phyloP scores from a whole-genome alignment of 2,888 invertebrate genomes.

The Noctua comes region DNA sequence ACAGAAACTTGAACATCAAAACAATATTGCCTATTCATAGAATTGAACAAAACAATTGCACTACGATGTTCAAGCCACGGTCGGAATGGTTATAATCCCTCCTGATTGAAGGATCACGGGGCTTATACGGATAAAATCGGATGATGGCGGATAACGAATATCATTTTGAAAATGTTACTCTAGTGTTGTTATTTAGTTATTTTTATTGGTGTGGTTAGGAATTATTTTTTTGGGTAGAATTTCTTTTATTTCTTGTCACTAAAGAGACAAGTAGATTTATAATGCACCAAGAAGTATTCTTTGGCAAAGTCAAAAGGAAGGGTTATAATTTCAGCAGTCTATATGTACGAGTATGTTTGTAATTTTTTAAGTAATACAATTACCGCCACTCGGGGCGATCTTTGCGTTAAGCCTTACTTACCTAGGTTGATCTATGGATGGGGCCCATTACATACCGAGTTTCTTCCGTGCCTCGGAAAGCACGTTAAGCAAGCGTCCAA shows the following conservation, averaged over 20 bases:
- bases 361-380: not conserved
- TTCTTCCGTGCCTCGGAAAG: too few relatives aligned
- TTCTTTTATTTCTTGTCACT: not conserved
- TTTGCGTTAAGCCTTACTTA: too few relatives aligned
- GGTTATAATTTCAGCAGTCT: not conserved
- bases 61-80: slow-evolving; percentile 50
- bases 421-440: too few relatives aligned
- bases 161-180: slow-evolving; percentile 67
- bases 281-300: too few relatives aligned
- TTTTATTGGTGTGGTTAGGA: slow-evolving; percentile 26
- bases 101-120: slow-evolving; percentile 75
- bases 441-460: too few relatives aligned
- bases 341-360: not conserved
- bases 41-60: slow-evolving; percentile 60
- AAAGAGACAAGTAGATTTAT: not conserved
- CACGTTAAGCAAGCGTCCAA: too few relatives aligned
- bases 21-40: slow-evolving; percentile 43
- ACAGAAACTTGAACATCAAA: slow-evolving; percentile 12
- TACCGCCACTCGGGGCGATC: too few relatives aligned
- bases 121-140: slow-evolving; percentile 74
- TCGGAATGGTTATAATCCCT: slow-evolving; percentile 62
- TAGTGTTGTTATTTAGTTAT: slow-evolving; percentile 48
- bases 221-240: not conserved
- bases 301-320: not conserved
- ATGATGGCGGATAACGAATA: slow-evolving; percentile 71